Conservation (phyloP, 2,888 invertebrate genomes). For the Teleogryllus oceanicus region DNA sequence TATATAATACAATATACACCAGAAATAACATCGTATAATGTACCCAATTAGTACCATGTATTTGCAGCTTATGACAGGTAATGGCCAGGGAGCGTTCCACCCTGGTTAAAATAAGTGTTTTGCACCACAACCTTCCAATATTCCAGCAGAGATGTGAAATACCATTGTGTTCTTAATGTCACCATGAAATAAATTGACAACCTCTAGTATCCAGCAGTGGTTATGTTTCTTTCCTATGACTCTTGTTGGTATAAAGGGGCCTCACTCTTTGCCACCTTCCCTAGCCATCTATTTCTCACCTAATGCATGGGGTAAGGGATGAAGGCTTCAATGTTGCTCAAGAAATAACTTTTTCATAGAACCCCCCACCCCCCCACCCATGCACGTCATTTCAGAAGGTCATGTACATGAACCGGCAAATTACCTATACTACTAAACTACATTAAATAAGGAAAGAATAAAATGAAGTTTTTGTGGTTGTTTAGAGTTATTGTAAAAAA, state of each 20-base stretch:
- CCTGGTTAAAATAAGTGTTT: neutral
- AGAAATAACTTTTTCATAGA: too few species aligned
- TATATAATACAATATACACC: slow-evolving; percentile 18
- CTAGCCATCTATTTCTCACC: neutral
- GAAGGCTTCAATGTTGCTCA: too few species aligned
- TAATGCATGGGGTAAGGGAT: too few species aligned
- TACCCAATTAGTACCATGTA: slow-evolving; percentile 18
- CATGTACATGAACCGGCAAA: too few species aligned
- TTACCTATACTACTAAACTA: too few species aligned
- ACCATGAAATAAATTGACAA: slow-evolving; percentile 18
- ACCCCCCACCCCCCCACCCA: too few species aligned
- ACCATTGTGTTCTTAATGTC: slow-evolving; percentile 9
- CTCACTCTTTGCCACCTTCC: slow-evolving; percentile 5
- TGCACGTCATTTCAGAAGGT: too few species aligned
- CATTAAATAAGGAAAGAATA: too few species aligned
- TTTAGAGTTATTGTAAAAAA: too few species aligned
- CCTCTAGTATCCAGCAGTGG: neutral
- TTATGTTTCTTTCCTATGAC: neutral
- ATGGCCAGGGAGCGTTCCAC: neutral
- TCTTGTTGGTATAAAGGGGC: neutral
- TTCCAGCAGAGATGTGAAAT: neutral
- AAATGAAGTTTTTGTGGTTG: too few species aligned
- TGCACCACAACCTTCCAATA: neutral
- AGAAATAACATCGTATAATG: neutral
- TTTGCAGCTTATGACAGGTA: neutral